Percentiles rank a stretch among this genome's conserved stretches.
These are phyloP conservation scores for Nothobranchius kuhntae DNA, from an alignment of 2,113 vertebrate species.

Conservation along the genomic window DNA sequence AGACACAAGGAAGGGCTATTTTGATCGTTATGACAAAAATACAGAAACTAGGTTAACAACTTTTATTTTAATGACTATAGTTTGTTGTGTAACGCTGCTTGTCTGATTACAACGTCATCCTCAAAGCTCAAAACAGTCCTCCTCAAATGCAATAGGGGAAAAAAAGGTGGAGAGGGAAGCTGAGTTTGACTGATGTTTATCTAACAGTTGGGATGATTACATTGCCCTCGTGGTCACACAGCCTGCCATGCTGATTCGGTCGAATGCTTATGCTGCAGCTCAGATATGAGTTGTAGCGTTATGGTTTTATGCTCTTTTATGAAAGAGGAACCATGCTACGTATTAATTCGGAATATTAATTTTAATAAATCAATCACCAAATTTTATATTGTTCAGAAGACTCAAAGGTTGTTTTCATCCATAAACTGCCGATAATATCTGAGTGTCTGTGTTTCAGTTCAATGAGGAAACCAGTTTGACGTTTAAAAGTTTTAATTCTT, in stretches of 20 bases:
- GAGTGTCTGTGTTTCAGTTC: too few relatives aligned
- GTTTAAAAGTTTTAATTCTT: too few relatives aligned
- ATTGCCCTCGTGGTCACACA: conserved; percentile 12
- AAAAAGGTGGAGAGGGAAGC: not conserved
- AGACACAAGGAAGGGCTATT: not conserved
- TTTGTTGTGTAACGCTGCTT: too few relatives aligned
- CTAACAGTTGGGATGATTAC: conserved; percentile 6
- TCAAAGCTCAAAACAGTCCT: not conserved
- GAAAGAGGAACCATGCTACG: too few relatives aligned
- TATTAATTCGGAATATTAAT: too few relatives aligned
- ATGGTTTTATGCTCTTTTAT: too few relatives aligned
- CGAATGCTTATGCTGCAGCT: conserved; percentile 16
- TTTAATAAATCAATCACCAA: too few relatives aligned
- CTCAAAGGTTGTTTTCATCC: too few relatives aligned
- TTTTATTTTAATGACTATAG: not conserved
- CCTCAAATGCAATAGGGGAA: not conserved
- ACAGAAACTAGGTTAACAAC: not conserved
- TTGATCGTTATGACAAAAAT: not conserved
- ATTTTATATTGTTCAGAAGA: too few relatives aligned
- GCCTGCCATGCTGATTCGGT: not conserved
- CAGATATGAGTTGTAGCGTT: too few relatives aligned
- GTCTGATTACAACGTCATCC: not conserved
- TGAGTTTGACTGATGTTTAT: conserved; percentile 14
- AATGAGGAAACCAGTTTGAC: too few relatives aligned
- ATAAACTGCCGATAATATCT: too few relatives aligned